Conservation (phyloP, 35 echinoderm and acorn worm species). For the Heliocidaris tuberculata region DNA sequence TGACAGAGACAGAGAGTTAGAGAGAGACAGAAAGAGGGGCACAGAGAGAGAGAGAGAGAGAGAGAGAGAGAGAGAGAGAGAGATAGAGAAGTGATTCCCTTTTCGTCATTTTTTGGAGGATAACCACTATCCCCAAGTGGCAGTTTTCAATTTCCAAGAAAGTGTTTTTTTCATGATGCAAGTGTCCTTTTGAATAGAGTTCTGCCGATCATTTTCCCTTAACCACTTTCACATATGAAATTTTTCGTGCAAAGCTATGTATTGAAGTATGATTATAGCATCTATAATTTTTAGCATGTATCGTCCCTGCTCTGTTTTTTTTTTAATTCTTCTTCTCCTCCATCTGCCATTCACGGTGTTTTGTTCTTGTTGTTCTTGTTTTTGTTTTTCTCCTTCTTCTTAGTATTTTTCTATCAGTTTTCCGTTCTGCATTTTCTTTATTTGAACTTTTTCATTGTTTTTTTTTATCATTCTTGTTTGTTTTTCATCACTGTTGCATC, state of each 20-base stretch:
- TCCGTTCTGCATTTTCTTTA: too few relatives aligned
- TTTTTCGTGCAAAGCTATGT: background rate
- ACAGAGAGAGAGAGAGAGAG: background rate
- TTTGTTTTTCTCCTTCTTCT: too few relatives aligned
- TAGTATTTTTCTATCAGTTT: too few relatives aligned
- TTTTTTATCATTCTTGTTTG: too few relatives aligned
- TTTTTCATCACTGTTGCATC: too few relatives aligned
- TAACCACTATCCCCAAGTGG: background rate
- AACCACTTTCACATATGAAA: background rate
- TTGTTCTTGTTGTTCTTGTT: too few relatives aligned
- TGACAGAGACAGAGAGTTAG: too few relatives aligned
- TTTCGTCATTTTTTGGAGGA: background rate
- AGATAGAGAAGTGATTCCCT: background rate
- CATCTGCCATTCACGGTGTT: too few relatives aligned
- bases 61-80: background rate
- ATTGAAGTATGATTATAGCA: background rate
- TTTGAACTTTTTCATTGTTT: too few relatives aligned
- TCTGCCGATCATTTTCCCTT: too few relatives aligned
- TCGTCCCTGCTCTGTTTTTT: too few relatives aligned
- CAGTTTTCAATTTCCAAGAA: conserved; percentile 29
- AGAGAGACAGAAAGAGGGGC: background rate
- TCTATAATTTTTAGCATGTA: too few relatives aligned
- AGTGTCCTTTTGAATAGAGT: background rate
- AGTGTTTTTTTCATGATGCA: background rate
- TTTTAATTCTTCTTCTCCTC: background rate